phyloP scores from a whole-genome alignment of 2,888 invertebrate genomes.

The Agrochola litura region DNA sequence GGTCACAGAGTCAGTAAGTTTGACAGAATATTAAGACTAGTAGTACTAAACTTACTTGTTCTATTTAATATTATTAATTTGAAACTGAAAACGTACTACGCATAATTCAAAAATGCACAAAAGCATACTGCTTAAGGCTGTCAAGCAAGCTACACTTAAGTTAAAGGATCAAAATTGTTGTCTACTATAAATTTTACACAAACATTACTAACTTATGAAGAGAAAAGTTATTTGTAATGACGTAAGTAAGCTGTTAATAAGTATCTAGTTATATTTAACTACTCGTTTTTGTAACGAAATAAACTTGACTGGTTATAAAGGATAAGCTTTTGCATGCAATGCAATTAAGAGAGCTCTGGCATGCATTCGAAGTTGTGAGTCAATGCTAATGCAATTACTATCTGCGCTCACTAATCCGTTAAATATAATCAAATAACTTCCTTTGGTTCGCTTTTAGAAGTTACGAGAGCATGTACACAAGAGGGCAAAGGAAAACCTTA shows the following conservation, averaged over 20 bases:
- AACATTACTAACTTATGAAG: neutral
- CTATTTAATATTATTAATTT: neutral
- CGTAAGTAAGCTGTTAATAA: neutral
- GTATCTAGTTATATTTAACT: neutral
- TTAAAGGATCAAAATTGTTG: neutral
- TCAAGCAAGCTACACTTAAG: neutral
- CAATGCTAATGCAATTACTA: conserved; percentile 38
- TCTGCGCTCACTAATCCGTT: conserved; percentile 29
- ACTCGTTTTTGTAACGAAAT: neutral
- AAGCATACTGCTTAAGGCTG: neutral
- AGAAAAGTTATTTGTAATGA: neutral
- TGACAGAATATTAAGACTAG: neutral
- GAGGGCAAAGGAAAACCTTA: neutral
- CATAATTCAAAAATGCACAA: neutral
- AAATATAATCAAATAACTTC: conserved; percentile 43
- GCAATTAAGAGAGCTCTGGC: conserved; percentile 15
- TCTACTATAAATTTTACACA: neutral
- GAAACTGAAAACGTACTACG: neutral
- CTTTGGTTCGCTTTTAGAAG: conserved; percentile 21
- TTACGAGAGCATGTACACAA: neutral
- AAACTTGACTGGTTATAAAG: neutral
- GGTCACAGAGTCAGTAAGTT: neutral
- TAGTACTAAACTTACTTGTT: neutral
- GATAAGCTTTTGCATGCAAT: conserved; percentile 19
- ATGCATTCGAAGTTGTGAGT: conserved; percentile 14